Evolutionary conservation across 1,140 invertebrate genomes (phyloP).

Genomic region (Teleopsis dalmanni): DNA sequence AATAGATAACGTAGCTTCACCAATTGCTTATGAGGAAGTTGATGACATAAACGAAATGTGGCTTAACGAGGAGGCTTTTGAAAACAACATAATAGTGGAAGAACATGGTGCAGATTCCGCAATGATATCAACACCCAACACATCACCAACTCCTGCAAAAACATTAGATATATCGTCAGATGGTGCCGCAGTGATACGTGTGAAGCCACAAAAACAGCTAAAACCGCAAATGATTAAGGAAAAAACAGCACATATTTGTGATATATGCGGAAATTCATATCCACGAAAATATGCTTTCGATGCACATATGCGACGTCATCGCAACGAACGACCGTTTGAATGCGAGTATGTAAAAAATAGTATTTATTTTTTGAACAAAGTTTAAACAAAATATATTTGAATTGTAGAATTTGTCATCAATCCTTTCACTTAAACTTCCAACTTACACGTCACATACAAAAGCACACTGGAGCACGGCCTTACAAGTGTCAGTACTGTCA

Average conservation of each 20-base stretch:
- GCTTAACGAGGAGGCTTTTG: slow-evolving; percentile 1
- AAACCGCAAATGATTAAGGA: not conserved
- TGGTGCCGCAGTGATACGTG: slow-evolving; percentile 9
- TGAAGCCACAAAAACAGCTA: not conserved
- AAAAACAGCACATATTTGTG: slow-evolving; percentile 25
- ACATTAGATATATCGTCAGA: slow-evolving; percentile 11
- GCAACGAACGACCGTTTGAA: slow-evolving; percentile 32
- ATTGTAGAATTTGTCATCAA: slow-evolving; percentile 30
- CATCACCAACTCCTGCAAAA: not conserved
- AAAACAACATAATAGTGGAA: not conserved
- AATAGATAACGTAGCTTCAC: not conserved
- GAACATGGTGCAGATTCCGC: not conserved
- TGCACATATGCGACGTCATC: slow-evolving; percentile 38
- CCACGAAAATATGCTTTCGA: slow-evolving; percentile 32
- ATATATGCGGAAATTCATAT: slow-evolving; percentile 38
- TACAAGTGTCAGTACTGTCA: slow-evolving; percentile 64
- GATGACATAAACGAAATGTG: slow-evolving; percentile 4
- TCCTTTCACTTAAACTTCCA: slow-evolving; percentile 40
- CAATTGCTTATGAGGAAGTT: slow-evolving; percentile 5
- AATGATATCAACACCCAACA: not conserved
- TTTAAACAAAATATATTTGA: not conserved
- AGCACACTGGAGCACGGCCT: slow-evolving; percentile 45
- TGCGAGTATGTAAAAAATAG: slow-evolving; percentile 44
- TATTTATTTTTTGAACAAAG: not conserved
- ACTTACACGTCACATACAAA: slow-evolving; percentile 37